A percentile compares a stretch with the other conserved stretches of the same genome.
phyloP scores from a whole-genome alignment of 2,888 invertebrate species.

The Amiota mariae region DNA sequence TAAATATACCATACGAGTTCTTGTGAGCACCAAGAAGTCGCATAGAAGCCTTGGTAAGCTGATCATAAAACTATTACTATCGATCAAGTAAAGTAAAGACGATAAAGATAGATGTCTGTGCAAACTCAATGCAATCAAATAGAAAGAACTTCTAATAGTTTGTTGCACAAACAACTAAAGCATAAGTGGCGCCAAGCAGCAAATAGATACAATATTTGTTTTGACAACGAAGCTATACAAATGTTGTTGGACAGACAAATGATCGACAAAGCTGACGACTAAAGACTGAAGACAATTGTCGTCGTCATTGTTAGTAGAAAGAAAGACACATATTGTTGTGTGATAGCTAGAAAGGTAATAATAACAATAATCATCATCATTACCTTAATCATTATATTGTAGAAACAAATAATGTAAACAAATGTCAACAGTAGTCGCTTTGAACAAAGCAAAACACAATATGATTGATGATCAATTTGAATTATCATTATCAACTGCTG shows the following conservation, averaged over 20 bases:
- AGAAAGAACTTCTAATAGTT: slow-evolving; percentile 58
- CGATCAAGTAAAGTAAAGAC: too few species aligned
- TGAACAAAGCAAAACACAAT: slow-evolving; percentile 14
- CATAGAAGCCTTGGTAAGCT: too few species aligned
- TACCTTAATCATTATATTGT: slow-evolving; percentile 27
- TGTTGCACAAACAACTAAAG: slow-evolving; percentile 58
- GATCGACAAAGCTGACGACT: too few species aligned
- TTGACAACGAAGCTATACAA: slow-evolving; percentile 31
- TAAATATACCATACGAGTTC: too few species aligned
- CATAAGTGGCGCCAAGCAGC: slow-evolving; percentile 64
- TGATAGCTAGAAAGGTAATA: slow-evolving; percentile 3
- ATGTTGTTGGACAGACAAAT: neutral
- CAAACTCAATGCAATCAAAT: too few species aligned
- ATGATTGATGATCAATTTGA: too few species aligned
- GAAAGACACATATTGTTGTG: neutral
- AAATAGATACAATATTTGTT: slow-evolving; percentile 51
- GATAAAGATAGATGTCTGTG: too few species aligned
- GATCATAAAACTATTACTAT: too few species aligned
- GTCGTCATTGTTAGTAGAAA: neutral
- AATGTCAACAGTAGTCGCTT: too few species aligned
- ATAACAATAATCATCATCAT: neutral
- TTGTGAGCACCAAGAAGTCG: too few species aligned
- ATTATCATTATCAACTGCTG: neutral
- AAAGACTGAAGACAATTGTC: neutral
- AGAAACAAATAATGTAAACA: neutral